Percentiles rank a stretch among this genome's conserved stretches.
Conservation (phyloP, 2,113 vertebrate genomes). For the Columbina picui region DNA sequence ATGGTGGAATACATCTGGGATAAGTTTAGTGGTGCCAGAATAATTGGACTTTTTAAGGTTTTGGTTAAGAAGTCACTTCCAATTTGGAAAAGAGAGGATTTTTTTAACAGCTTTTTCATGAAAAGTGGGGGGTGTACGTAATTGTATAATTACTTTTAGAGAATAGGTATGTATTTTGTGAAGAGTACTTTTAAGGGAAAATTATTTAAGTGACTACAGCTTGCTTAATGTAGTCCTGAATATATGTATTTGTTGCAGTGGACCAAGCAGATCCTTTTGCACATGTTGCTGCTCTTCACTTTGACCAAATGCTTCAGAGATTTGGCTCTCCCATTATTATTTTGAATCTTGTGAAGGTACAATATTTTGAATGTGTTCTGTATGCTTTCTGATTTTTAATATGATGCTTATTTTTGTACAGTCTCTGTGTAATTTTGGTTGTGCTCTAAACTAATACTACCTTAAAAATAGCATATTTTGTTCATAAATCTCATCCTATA, state of each 20-base stretch:
- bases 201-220: not conserved
- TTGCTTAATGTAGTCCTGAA: not conserved
- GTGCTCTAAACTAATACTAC: not conserved
- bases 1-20: not conserved
- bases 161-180: not conserved
- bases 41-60: not conserved
- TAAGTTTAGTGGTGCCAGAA: not conserved
- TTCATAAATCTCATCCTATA: not conserved
- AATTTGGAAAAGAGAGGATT: not conserved
- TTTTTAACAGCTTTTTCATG: not conserved
- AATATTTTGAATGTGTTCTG: not conserved
- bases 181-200: not conserved
- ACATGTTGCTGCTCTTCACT: slow-evolving; percentile 92
- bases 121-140: not conserved
- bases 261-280: slow-evolving; percentile 98
- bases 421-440: not conserved
- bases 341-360: slow-evolving; percentile 97
- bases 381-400: not conserved
- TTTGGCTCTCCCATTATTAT: slow-evolving; percentile 98
- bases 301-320: slow-evolving; percentile 98
- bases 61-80: not conserved
- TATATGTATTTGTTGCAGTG: slow-evolving; percentile 77
- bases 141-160: not conserved
- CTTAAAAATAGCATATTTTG: not conserved
- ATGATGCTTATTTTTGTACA: not conserved